phyloP scores from a whole-genome alignment of 1,140 invertebrate genomes.

The Archivesica marissinica region DNA sequence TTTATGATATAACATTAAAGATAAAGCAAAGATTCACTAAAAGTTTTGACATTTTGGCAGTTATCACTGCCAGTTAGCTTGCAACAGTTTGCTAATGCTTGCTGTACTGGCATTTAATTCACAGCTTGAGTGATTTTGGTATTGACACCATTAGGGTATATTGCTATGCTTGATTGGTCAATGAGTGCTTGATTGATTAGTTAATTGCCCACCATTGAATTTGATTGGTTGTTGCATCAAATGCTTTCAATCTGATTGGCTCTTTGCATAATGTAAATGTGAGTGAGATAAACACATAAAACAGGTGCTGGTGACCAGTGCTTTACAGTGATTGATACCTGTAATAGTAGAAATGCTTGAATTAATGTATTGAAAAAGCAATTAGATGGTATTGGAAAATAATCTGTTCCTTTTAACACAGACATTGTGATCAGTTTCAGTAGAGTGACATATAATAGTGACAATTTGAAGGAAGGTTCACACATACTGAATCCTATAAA shows the following conservation, averaged over 20 bases:
- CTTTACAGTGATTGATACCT: neutral
- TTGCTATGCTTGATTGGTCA: slow-evolving; percentile 13
- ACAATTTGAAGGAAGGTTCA: slow-evolving; percentile 42
- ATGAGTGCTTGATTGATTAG: slow-evolving; percentile 21
- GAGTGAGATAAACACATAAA: slow-evolving; percentile 23
- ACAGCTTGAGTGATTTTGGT: slow-evolving; percentile 12
- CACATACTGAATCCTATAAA: neutral
- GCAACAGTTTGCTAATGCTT: slow-evolving; percentile 31
- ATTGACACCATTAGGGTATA: slow-evolving; percentile 19
- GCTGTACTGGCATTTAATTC: slow-evolving; percentile 7
- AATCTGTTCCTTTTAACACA: slow-evolving; percentile 1
- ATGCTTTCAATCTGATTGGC: neutral
- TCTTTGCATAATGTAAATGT: neutral
- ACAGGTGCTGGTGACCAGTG: neutral
- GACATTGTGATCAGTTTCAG: neutral
- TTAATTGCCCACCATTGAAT: slow-evolving; percentile 20
- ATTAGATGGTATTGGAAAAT: slow-evolving; percentile 46
- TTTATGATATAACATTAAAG: no score
- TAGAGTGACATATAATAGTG: neutral
- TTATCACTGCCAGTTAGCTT: neutral
- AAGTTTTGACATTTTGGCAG: neutral
- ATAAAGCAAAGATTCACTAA: no score
- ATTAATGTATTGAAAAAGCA: slow-evolving; percentile 27
- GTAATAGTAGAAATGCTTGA: neutral
- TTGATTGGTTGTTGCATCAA: slow-evolving; percentile 1